Conservation (phyloP, 23 tunicate genomes). For the Diplosoma virens region DNA sequence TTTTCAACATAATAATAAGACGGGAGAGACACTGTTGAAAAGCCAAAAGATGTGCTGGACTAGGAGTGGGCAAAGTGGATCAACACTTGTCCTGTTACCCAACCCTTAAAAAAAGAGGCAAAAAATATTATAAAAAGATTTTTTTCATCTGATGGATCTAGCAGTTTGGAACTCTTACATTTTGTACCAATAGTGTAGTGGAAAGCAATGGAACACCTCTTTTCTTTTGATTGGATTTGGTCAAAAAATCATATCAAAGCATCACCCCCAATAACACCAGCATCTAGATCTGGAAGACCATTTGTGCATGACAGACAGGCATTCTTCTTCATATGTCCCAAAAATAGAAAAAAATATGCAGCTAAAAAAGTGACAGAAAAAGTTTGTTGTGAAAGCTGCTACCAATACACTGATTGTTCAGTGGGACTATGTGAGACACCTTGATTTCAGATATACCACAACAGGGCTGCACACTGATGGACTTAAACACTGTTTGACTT, state of each 20-base stretch:
- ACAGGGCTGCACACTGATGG: constrained; percentile 2
- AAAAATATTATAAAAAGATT: constrained; percentile 22
- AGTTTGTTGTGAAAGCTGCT: neutral
- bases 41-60: constrained; percentile 4
- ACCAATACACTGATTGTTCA: constrained; percentile 14
- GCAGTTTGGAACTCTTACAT: constrained; percentile 22
- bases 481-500: no score
- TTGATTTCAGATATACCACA: constrained; percentile 15
- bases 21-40: neutral
- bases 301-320: constrained; percentile 17
- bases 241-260: constrained; percentile 8
- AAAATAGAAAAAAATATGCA: constrained; percentile 22
- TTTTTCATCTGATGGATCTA: constrained; percentile 19
- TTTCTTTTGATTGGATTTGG: neutral
- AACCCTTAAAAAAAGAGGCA: neutral
- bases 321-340: constrained; percentile 2
- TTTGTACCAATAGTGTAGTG: constrained; percentile 17
- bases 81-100: constrained; percentile 19
- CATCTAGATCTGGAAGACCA: constrained; percentile 21
- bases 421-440: constrained; percentile 26
- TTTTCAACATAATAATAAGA: no score
- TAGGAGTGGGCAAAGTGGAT: constrained; percentile 6
- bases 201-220: constrained; percentile 9
- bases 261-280: constrained; percentile 7
- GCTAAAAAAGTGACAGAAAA: constrained; percentile 6